Evolutionary conservation across 2,113 vertebrate genomes (phyloP).

Genomic region (Tiliqua scincoides): DNA sequence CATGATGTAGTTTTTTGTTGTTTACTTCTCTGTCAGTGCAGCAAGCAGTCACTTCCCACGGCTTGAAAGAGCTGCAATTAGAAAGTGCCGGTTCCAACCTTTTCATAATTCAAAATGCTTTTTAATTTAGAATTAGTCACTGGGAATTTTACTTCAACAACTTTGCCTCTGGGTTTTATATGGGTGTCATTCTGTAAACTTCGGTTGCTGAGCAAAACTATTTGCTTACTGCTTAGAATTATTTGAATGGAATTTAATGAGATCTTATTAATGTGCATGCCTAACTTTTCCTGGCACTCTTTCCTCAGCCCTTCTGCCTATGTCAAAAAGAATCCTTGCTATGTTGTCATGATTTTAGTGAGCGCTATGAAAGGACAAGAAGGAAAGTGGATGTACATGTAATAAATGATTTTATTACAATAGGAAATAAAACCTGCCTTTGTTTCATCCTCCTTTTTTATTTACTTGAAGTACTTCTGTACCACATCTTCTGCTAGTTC

Average conservation of each 20-base stretch:
- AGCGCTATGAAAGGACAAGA: background rate
- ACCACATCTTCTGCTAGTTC: too few species aligned
- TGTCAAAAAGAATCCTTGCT: background rate
- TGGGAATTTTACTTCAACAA: background rate
- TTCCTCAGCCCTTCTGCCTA: background rate
- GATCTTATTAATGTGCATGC: background rate
- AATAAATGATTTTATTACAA: background rate
- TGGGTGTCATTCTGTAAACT: background rate
- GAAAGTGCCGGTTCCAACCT: background rate
- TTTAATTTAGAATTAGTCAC: background rate
- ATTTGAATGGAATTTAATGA: background rate
- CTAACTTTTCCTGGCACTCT: background rate
- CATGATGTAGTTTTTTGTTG: background rate
- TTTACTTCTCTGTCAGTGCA: background rate
- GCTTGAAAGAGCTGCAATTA: background rate
- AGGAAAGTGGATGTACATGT: background rate
- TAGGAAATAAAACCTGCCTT: background rate
- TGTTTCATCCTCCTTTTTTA: background rate
- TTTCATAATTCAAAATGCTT: background rate
- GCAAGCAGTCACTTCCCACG: background rate
- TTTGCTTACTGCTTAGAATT: background rate
- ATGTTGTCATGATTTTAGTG: background rate
- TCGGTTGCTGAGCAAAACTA: background rate
- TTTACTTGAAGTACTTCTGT: too few species aligned
- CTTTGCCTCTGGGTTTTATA: background rate